Percentiles rank a stretch among this genome's conserved stretches.
Conservation (phyloP, 2,888 invertebrate species). For the Epinotia bilunana region DNA sequence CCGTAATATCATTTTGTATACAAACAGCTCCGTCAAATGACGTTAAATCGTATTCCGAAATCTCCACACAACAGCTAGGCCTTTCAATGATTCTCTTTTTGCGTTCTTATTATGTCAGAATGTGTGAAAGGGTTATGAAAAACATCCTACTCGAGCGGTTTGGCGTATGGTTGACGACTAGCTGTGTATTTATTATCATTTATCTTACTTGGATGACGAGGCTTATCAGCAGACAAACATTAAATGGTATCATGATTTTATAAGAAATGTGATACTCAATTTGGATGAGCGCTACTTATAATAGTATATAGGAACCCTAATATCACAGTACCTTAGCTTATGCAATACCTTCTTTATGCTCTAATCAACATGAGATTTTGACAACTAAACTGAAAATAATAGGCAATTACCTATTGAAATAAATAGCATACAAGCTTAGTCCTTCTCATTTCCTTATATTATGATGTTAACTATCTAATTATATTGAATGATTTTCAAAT, state of each 20-base stretch:
- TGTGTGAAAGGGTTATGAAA: neutral
- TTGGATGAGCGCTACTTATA: neutral
- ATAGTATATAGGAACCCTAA: neutral
- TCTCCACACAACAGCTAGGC: neutral
- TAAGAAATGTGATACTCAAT: too few species aligned
- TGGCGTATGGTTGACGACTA: neutral
- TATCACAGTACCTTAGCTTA: constrained; percentile 12
- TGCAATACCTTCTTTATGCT: constrained; percentile 28
- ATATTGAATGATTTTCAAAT: neutral
- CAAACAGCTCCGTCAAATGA: neutral
- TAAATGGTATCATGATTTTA: too few species aligned
- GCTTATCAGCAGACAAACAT: too few species aligned
- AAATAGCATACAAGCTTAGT: neutral
- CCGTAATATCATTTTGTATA: too few species aligned
- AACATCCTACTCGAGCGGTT: neutral
- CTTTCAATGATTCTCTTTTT: neutral
- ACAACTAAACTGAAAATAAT: constrained; percentile 13
- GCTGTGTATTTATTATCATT: neutral
- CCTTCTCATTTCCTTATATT: neutral
- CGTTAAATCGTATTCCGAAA: neutral
- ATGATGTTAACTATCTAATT: neutral
- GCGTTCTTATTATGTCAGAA: neutral
- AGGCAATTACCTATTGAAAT: neutral
- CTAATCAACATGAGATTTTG: constrained; percentile 12
- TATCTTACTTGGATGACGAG: too few species aligned